Evolutionary conservation across 2,797 vertebrate species (phyloP).

Genomic region (Argya squamiceps): DNA sequence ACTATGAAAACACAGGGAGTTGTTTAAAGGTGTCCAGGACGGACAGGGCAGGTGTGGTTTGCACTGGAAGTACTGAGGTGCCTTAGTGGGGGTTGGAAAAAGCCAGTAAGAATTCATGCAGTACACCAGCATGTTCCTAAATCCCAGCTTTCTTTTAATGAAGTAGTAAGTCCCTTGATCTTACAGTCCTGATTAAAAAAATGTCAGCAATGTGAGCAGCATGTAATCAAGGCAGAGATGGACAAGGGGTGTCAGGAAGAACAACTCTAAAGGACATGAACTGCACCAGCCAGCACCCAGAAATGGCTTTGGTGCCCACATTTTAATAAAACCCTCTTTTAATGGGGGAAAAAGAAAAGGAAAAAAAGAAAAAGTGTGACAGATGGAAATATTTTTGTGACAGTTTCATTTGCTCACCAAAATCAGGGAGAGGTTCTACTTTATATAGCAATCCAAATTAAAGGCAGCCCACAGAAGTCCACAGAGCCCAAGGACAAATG

Average conservation of each 20-base stretch:
- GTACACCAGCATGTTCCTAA: neutral
- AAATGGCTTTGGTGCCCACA: neutral
- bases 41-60: neutral
- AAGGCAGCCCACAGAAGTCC: neutral
- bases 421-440: neutral
- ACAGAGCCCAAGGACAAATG: neutral
- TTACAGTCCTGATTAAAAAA: neutral
- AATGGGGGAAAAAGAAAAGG: neutral
- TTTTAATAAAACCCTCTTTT: neutral
- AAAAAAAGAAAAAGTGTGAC: no score
- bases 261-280: neutral
- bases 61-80: neutral
- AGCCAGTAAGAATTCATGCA: neutral
- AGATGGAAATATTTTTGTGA: neutral
- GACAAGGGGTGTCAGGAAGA: neutral
- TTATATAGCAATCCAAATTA: neutral
- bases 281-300: neutral
- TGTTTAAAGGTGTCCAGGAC: neutral
- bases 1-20: neutral
- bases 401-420: neutral
- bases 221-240: neutral
- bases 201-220: neutral
- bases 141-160: neutral
- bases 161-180: neutral
- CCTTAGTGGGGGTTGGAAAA: neutral